Evolutionary conservation across 2,113 vertebrate species (phyloP), one percentile per base, ranked within the genome.

Genomic region (Phycodurus eques): DNA sequence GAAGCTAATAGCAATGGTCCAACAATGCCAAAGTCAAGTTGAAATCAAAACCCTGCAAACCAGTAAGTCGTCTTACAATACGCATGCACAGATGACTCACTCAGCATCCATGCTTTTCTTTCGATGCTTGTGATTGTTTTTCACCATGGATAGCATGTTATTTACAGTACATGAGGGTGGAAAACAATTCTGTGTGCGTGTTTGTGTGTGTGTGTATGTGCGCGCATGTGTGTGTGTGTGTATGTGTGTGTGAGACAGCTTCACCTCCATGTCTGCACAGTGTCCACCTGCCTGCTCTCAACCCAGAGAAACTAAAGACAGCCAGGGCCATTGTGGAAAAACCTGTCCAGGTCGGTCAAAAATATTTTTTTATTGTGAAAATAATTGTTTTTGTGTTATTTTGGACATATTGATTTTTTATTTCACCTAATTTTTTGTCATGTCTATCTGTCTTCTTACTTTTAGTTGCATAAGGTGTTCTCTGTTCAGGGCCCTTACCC

Each of bases 401-500:
- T 10, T 42, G 3, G 14, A 57, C 20, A 27, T 17, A 27, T 57
- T 13, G 0, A 56, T 31, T 13, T 67, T 54, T 47, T 0, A 33
- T 47, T 69, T 2, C 27, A 42, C 39, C 7, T 22, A 15, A 8
- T 14, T 47, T 19, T 42, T 8, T 71, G 51, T 54, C 7, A 63
- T 62, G 59, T 17, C 67, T 83, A n/a, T 39, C 53, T 47, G 46
- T 80, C 44, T 31, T 19, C 9, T 68, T 71, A 97, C 31, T 43
- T n/a, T 43, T 46, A 65, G 96, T 92, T 94, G 82, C 94, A 91
- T 82, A 98, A 93, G 83, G 92, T 96, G 71, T 98, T 98, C 43
- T 88, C 80, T 0, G 80, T 97, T 74, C 92, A 93, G 49, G 95
- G 96, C 22, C 91, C 88, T 3, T 97, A 95, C 79, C 94, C 96